Base-by-base conservation (phyloP, 2,113 vertebrate species). In the Fukomys damarensis region DNA sequence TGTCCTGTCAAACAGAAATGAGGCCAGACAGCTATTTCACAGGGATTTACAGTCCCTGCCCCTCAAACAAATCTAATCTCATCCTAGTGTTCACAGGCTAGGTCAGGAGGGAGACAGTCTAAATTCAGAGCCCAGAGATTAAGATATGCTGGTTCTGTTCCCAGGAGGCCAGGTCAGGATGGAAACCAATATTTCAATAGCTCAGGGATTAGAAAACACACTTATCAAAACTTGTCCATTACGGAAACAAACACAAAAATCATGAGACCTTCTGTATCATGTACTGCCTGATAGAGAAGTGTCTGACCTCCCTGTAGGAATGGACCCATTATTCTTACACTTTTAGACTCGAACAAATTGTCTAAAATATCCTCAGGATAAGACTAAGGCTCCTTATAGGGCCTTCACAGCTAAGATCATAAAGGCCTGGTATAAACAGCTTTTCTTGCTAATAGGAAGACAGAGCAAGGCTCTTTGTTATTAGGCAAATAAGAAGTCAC, bases 101-200 rank as follows among this genome's bases (percentile, higher is more conserved):
- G 96, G 63, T 86, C 82, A 70, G 61, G 49, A 96, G 74, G 84
- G 77, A 95, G 84, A 84, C 91, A 28, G 65, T 52, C 79, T 89
- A 41, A 95, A 97, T 0, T 0, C 94, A 86, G 66, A 61, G 80
- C 38, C 13, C 17, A 86, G 91, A 20, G 24, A 97, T 93, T 88
- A 52, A 88, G 95, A 97, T 32, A 22, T 0, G 13, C 85, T 94
- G 96, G 93, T 66, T 85, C 14, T 0, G 14, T 91, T 96, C 93
- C 97, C 97, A 93, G 93, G 87, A 97, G 84, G 52, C 95, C 97
- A 35, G 89, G 92, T 80, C 46, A 82, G 95, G 72, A 92, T 84
- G 95, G 96, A 91, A 84, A 98, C 63, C 85, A 94, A 56, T 61
- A 96, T 94, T 97, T 89, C 95, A 97, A 70, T 97, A 97, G 93